Base-by-base conservation (phyloP, 30 jellyfish, hydroid and myxozoan species). In the Aurelia sp. region DNA sequence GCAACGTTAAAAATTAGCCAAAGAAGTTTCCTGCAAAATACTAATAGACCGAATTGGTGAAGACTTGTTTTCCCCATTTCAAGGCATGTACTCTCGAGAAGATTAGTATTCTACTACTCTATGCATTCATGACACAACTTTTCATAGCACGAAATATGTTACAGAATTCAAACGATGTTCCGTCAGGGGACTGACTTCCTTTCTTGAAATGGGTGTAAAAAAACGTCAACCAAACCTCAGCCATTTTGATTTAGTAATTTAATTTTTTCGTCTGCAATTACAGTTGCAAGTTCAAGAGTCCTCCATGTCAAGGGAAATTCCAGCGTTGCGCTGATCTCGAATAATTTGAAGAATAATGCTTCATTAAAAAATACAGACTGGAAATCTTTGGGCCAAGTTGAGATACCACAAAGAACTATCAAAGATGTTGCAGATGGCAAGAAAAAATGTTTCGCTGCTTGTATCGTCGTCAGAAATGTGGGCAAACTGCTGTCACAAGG, bases 331-430 rank as follows among this genome's bases (percentile, higher is more conserved):
- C 88, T 86, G 33, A 64, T 86, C 30, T 77, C 88, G n/a, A 77
- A 76, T 3, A 81, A 67, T 19, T 33, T 86, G 27, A 77, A 47
- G 85, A 50, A 47, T 48, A 86, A 77, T 60, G 90, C 89, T 3
- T 6, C 86, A 2, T 48, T 40, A 33, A 48, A 55, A 35, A 68
- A 77, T 30, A 77, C 89, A 13, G 90, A 86, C 70, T 86, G 96
- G 96, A 86, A 77, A 61, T 60, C 63, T 1, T 21, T 86, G 19
- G 96, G 96, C 0, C 96, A 86, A 31, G 85, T 86, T 31, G 66
- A 81, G 17, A 69, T 86, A 20, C 90, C 96, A 18, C 73, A 74
- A 35, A 60, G 71, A 62, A 86, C 96, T 15, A 77, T 86, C 31
- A 67, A 59, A 44, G 90, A 76, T 44, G 90, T 86, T 15, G 96